Conservation (phyloP, 1,140 invertebrate species). For the Drosophila kikkawai region DNA sequence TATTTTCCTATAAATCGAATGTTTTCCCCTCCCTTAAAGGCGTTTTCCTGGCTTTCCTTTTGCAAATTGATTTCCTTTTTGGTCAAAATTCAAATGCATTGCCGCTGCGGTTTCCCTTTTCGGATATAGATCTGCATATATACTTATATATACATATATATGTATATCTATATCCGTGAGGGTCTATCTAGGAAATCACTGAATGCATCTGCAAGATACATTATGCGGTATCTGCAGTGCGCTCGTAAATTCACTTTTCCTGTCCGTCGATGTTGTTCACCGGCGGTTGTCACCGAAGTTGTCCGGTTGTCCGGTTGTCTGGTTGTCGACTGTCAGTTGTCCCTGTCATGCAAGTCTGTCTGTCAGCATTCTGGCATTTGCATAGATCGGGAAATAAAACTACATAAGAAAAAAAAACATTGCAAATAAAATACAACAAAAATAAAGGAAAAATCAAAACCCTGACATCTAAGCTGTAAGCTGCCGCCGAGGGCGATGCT, state of each 20-base stretch:
- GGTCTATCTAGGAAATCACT: constrained; percentile 17
- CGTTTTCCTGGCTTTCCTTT: neutral
- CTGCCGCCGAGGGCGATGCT: neutral
- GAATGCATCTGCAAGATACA: constrained; percentile 67
- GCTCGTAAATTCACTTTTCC: constrained; percentile 75
- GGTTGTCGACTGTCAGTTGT: constrained; percentile 22
- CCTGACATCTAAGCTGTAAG: constrained; percentile 16
- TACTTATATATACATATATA: neutral
- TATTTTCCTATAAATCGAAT: neutral
- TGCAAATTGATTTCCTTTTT: constrained; percentile 43
- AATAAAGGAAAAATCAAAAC: neutral
- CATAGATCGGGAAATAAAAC: constrained; percentile 48
- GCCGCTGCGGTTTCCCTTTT: constrained; percentile 40
- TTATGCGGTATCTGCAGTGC: constrained; percentile 78
- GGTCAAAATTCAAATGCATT: constrained; percentile 25
- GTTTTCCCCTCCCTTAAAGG: neutral
- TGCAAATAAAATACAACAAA: neutral
- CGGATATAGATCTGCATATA: neutral
- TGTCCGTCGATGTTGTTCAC: constrained; percentile 30
- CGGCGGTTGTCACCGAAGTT: constrained; percentile 18
- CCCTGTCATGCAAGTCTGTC: constrained; percentile 69
- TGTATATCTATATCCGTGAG: neutral
- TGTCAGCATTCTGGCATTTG: constrained; percentile 55
- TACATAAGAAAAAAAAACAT: constrained; percentile 21
- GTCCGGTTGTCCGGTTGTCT: constrained; percentile 2